Evolutionary conservation across 2,888 invertebrate genomes (phyloP).

Genomic region (Serrognathus titanus): DNA sequence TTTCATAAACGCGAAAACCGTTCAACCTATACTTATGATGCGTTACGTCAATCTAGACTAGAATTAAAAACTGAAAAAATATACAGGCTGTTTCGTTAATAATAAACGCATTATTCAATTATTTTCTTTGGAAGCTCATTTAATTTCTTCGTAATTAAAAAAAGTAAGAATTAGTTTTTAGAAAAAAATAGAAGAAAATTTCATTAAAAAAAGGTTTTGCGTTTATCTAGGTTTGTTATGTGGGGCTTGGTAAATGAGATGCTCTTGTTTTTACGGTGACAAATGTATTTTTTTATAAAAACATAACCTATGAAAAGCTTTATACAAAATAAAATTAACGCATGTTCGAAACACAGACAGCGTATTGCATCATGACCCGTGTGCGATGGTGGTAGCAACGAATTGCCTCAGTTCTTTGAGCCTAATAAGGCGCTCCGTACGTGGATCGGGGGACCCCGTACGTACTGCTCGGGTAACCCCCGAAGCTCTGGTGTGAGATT

Average conservation of each 20-base stretch:
- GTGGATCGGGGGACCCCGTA: constrained; percentile 58
- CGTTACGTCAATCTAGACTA: too few relatives aligned
- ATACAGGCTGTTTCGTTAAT: background rate
- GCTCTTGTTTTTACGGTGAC: constrained; percentile 48
- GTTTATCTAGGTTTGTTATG: too few relatives aligned
- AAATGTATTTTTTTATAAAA: constrained; percentile 52
- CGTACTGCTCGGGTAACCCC: constrained; percentile 49
- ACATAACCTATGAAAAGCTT: constrained; percentile 51
- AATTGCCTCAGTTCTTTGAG: constrained; percentile 32
- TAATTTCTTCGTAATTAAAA: background rate
- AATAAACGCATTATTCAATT: background rate
- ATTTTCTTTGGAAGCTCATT: background rate
- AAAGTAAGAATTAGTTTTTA: too few relatives aligned
- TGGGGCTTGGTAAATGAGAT: constrained; percentile 30
- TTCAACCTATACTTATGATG: too few relatives aligned
- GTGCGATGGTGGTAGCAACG: constrained; percentile 34
- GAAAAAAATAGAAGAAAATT: too few relatives aligned
- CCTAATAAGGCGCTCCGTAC: constrained; percentile 61
- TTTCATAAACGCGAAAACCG: too few relatives aligned
- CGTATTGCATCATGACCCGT: constrained; percentile 49
- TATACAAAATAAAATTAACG: constrained; percentile 48
- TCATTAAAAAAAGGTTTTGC: background rate
- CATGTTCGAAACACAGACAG: constrained; percentile 17
- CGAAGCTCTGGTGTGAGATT: constrained; percentile 54
- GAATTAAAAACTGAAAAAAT: background rate